Evolutionary conservation across 1,140 invertebrate species (phyloP), one percentile per base, ranked within the genome.

Genomic region (Saccostrea glomerata): DNA sequence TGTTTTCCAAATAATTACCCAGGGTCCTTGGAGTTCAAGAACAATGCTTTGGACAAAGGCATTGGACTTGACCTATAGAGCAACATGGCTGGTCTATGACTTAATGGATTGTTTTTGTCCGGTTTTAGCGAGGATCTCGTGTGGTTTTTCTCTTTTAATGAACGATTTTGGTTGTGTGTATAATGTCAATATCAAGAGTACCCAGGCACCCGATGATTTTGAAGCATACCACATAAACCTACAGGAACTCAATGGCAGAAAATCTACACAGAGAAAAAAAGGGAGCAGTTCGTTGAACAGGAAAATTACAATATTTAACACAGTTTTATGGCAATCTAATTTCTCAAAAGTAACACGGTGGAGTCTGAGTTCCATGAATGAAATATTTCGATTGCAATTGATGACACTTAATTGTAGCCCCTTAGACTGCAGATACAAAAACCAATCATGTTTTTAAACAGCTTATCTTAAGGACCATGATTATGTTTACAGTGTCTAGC

Each of bases 241-340:
- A 40, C 25, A 6, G 12, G 60, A 66, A 66, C 60, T 66, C 23
- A 23, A 66, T 66, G 60, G 20, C 60, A 66, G 60, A 66, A 66
- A 66, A 23, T 66, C 60, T 66, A 66, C 17, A 20, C 60, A 47
- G 47, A 47, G 47, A 47, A 47, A 47, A 47, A 47, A 36, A 9
- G 66, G 25, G 30, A 25, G 23, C 70, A 30, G 70, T 36, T 77
- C 70, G 70, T 25, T 77, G 70, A 25, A 77, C 25, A 77, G 70
- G 70, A 77, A 77, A 77, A 77, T 77, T 77, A 36, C 70, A 77
- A 36, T 30, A 30, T 77, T 77, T 77, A 77, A 77, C 70, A 77
- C 70, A 36, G 30, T 77, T 77, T 77, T 77, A 77, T 77, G 70
- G 70, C 70, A 77, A 77, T 77, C 25, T 77, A 77, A 77, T 77